Base-by-base conservation (phyloP, 2,797 vertebrate species). In the Dermochelys coriacea region DNA sequence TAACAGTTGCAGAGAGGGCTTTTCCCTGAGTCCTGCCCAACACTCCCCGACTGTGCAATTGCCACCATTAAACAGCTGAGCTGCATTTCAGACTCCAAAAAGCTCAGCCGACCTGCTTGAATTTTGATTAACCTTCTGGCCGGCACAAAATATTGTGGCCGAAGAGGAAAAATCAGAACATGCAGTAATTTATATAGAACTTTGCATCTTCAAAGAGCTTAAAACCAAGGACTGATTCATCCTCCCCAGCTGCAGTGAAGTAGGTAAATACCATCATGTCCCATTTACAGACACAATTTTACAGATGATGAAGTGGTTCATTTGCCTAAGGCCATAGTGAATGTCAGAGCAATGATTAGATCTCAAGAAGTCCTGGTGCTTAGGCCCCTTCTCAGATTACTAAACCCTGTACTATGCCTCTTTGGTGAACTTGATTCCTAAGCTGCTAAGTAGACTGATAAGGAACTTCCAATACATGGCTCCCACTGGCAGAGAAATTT, bases 211-310 rank as follows among this genome's bases (percentile, higher is more conserved):
- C 37, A 71, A 71, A 41, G 37, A 10, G 37, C 19, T 41, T 71
- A 10, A 71, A 41, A 71, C 41, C 64, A 71, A 71, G 71, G 10
- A 71, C 5, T 23, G 19, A 71, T 4, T 23, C 6, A 71, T 41
- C 18, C 19, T 3, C 9, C 19, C n/a, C 4, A 8, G n/a, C n/a
- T 1, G 2, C n/a, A 21, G n/a, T 41, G n/a, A 71, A 23, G 64
- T 11, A 37, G n/a, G n/a, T 37, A 71, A 71, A 71, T 71, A 37
- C 64, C 19, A 12, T 71, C 64, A 3, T 23, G n/a, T 71, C 19
- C 64, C 64, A 37, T n/a, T 68, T 68, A 19, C 18, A n/a, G 18
- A 68, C 7, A 21, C 61, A 8, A 37, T 71, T 71, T 71, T 71
- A 21, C n/a, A 71, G n/a, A 37, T 37, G n/a, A 37, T 41, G n/a